Percentiles rank a stretch among this genome's conserved stretches.
phyloP scores from a whole-genome alignment of 1,140 invertebrate genomes.

The Ceratosolen solmsi region DNA sequence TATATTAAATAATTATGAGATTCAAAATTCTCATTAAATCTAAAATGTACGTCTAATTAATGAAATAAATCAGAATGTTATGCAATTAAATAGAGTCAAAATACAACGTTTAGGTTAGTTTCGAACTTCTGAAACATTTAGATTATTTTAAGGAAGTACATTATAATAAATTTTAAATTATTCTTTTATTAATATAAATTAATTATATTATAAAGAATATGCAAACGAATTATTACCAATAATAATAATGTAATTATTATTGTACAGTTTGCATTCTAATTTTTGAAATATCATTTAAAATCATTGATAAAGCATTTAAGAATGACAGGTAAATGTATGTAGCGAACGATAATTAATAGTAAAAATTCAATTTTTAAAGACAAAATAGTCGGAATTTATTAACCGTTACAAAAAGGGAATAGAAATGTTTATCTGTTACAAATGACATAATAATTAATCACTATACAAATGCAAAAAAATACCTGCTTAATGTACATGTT shows the following conservation, averaged over 20 bases:
- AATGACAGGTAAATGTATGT: too few relatives aligned
- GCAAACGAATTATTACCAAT: neutral
- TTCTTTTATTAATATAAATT: neutral
- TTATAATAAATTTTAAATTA: neutral
- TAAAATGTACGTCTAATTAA: neutral
- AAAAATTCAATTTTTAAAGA: neutral
- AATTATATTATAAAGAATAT: neutral
- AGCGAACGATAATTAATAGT: neutral
- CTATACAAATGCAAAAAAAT: neutral
- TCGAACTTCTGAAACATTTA: too few relatives aligned
- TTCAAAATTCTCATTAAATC: neutral
- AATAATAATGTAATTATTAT: constrained; percentile 11
- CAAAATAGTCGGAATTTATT: neutral
- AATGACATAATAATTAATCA: neutral
- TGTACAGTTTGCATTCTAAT: neutral
- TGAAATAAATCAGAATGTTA: neutral
- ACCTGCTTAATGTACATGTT: constrained; percentile 54
- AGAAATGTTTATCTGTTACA: neutral
- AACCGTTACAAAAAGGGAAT: constrained; percentile 12
- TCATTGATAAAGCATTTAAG: too few relatives aligned
- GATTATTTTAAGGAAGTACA: too few relatives aligned
- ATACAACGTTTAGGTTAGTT: neutral
- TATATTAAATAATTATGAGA: neutral
- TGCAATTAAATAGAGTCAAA: neutral
- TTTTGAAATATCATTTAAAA: too few relatives aligned